A percentile compares a stretch with the other conserved stretches of the same genome.
phyloP scores from a whole-genome alignment of 2,113 vertebrate species.

The Eretmochelys imbricata region DNA sequence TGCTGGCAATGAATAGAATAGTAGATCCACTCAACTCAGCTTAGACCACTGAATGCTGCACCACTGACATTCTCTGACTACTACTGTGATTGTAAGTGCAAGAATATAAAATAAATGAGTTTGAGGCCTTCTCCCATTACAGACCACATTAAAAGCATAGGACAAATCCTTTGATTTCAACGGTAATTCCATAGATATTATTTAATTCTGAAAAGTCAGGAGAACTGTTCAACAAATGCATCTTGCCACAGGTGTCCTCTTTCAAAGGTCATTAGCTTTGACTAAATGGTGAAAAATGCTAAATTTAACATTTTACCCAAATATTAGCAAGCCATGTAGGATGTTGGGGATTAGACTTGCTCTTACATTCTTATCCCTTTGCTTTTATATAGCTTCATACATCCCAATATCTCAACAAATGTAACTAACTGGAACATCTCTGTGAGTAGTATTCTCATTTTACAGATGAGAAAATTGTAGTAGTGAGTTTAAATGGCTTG shows the following conservation, averaged over 20 bases:
- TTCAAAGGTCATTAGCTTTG: rapidly evolving
- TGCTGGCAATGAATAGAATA: not conserved
- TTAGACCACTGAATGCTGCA: not conserved
- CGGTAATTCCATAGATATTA: not conserved
- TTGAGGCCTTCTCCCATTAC: rapidly evolving
- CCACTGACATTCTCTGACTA: not conserved
- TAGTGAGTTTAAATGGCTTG: not conserved
- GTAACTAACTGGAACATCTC: not conserved
- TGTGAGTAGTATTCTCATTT: not conserved
- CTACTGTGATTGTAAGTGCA: not conserved
- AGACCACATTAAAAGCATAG: not conserved
- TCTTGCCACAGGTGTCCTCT: rapidly evolving
- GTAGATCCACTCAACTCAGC: not conserved
- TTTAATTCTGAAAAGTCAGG: not conserved
- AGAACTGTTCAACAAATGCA: not conserved
- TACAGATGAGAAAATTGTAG: not conserved
- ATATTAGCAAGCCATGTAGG: not conserved
- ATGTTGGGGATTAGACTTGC: not conserved
- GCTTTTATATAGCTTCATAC: not conserved
- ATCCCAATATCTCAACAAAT: not conserved
- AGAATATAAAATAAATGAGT: rapidly evolving
- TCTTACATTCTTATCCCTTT: not conserved
- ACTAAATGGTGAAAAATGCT: rapidly evolving
- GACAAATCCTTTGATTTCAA: rapidly evolving
- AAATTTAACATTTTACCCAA: not conserved